These are phyloP conservation scores for Gyrodactylus bullatarudis DNA, from an alignment of 1,140 invertebrate genomes.

Conservation along the genomic window DNA sequence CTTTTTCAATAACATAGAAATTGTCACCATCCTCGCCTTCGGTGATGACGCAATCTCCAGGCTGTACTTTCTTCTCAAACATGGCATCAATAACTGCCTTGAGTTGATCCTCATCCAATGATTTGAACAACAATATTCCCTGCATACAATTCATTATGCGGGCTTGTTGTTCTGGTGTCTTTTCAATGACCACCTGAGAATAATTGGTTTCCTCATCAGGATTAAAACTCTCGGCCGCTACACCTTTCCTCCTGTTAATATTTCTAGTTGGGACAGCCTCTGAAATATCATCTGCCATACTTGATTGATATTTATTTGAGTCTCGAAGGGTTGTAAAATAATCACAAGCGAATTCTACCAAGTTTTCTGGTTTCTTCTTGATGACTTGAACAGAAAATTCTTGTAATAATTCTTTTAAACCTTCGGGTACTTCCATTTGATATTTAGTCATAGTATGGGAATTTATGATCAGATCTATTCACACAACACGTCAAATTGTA, in stretches of 20 bases:
- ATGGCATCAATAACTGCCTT: conserved; percentile 66
- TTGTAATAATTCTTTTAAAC: conserved; percentile 2
- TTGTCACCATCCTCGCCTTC: conserved; percentile 88
- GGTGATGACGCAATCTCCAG: conserved; percentile 55
- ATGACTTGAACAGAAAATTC: not conserved
- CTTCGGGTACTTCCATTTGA: conserved; percentile 6
- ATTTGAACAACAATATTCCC: conserved; percentile 63
- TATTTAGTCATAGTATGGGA: not conserved
- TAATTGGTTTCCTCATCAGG: not conserved
- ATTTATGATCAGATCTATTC: not conserved
- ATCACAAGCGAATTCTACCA: conserved; percentile 1
- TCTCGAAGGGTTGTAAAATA: not conserved
- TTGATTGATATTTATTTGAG: not conserved
- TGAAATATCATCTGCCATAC: not conserved
- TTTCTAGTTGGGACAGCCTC: not conserved
- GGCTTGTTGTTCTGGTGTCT: conserved; percentile 57
- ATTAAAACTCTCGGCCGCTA: conserved; percentile 5
- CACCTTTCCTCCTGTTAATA: not conserved
- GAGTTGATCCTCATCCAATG: conserved; percentile 45
- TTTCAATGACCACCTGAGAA: conserved; percentile 14
- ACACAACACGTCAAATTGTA: not conserved
- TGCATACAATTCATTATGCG: conserved; percentile 54
- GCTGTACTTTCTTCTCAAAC: conserved; percentile 42
- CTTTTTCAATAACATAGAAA: conserved; percentile 62
- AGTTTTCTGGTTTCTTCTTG: not conserved